These are phyloP conservation scores for Dicyrtoma fusca DNA, from an alignment of 2,888 invertebrate species.

Conservation along the genomic window DNA sequence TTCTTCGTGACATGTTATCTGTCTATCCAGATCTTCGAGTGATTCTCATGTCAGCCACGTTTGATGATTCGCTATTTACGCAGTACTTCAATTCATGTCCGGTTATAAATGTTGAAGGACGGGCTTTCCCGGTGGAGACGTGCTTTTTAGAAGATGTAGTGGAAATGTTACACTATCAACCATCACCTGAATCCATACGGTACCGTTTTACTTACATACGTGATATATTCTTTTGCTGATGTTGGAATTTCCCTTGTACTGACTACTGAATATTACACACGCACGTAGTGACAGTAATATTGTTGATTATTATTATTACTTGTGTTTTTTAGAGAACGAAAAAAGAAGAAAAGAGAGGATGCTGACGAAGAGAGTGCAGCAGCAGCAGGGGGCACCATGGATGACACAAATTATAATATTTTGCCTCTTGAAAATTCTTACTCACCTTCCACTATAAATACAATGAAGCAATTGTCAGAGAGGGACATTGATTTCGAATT, in stretches of 20 bases:
- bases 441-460: conserved; percentile 65
- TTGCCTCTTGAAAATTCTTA: conserved; percentile 60
- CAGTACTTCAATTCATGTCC: conserved; percentile 90
- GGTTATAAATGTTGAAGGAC: conserved; percentile 86
- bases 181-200: conserved; percentile 68
- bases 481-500: conserved; percentile 92
- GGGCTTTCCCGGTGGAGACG: conserved; percentile 81
- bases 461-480: conserved; percentile 80
- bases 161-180: conserved; percentile 80
- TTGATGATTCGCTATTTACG: conserved; percentile 89
- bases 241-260: not conserved
- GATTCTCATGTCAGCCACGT: conserved; percentile 97
- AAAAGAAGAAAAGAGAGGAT: conserved; percentile 65
- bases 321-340: conserved; percentile 5
- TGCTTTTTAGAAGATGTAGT: conserved; percentile 94
- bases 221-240: not conserved
- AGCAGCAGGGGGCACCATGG: conserved; percentile 61
- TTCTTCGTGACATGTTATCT: conserved; percentile 92
- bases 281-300: no score
- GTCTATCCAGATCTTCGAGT: conserved; percentile 88
- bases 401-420: conserved; percentile 78
- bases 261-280: no score
- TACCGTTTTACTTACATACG: conserved; percentile 17
- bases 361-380: conserved; percentile 66
- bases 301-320: no score